Percentiles rank a stretch among this genome's conserved stretches.
These are phyloP conservation scores for Hyperopisus bebe DNA, from an alignment of 2,113 vertebrate species.

Conservation along the genomic window DNA sequence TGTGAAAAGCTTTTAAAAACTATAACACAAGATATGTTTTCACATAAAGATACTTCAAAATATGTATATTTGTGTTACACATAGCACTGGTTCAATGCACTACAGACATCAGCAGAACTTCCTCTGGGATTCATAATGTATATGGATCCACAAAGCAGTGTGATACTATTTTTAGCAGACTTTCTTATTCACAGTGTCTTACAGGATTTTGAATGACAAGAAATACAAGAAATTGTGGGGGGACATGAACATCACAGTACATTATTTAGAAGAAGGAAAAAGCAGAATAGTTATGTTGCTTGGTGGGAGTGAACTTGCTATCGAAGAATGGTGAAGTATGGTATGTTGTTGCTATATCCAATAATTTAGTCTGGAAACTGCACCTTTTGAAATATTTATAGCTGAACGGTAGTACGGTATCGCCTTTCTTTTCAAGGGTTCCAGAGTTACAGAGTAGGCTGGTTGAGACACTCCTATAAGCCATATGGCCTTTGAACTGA, in stretches of 20 bases:
- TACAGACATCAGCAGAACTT: background rate
- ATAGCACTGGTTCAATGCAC: background rate
- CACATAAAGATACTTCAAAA: background rate
- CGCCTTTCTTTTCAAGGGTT: slow-evolving; percentile 3
- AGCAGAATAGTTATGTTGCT: background rate
- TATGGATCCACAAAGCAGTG: background rate
- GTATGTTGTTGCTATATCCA: background rate
- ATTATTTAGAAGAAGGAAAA: background rate
- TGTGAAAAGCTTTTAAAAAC: background rate
- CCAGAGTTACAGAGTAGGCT: background rate
- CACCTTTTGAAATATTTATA: slow-evolving; percentile 23
- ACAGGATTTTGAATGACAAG: background rate
- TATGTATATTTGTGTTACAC: background rate
- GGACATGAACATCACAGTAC: background rate
- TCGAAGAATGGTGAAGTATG: background rate
- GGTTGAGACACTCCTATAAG: background rate
- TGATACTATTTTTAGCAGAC: background rate
- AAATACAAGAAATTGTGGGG: background rate
- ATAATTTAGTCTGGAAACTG: background rate
- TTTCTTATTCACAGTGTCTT: background rate
- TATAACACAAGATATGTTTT: background rate
- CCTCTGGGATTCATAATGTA: background rate
- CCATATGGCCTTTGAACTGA: background rate
- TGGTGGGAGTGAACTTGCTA: background rate
- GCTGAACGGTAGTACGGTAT: slow-evolving; percentile 1